Evolutionary conservation across 1,140 invertebrate genomes (phyloP), one percentile per base, ranked within the genome.

Genomic region (Tetramorium alpestre): DNA sequence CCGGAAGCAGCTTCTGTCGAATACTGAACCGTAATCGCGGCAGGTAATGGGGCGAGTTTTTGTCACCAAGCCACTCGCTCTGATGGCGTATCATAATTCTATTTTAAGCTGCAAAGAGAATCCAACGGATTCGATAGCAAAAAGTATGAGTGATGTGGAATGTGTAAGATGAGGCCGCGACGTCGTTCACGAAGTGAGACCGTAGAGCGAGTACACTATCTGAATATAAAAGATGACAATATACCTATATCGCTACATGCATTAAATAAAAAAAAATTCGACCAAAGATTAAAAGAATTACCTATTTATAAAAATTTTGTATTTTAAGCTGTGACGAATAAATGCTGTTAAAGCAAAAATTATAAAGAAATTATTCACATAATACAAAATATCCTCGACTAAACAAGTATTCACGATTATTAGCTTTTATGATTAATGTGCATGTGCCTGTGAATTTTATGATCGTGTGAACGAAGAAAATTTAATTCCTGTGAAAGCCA

Each of bases 21-120:
- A 51, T 49, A 38, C 64, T 77, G 38, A 38, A 47, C 58, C 38
- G 56, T 84, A 84, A 84, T 84, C 80, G 54, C 69, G 80, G 69
- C 80, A n/a, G 69, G 18, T 84, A 84, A 84, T 84, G 56, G 54
- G 28, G 28, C 69, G 70, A 84, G 80, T 84, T 84, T 84, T 84
- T 84, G 69, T 84, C 80, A 84, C 54, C 80, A 38, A 67, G 51
- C 18, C 51, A 18, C 18, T 56, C 33, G 64, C 65, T 18, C 51
- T 18, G 65, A 56, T 25, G 65, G 18, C 49, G 54, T 62, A 84
- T 62, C 69, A 62, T 84, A 84, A 84, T 73, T 75, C 54, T 84
- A 84, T 75, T 84, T 84, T 84, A 62, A 84, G 41, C 69, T 16
- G 69, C 13, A 56, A 49, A 86, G 75, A 69, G 51, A 41, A 72